Conservation (phyloP, 1,140 invertebrate species). For the Halesus radiatus region DNA sequence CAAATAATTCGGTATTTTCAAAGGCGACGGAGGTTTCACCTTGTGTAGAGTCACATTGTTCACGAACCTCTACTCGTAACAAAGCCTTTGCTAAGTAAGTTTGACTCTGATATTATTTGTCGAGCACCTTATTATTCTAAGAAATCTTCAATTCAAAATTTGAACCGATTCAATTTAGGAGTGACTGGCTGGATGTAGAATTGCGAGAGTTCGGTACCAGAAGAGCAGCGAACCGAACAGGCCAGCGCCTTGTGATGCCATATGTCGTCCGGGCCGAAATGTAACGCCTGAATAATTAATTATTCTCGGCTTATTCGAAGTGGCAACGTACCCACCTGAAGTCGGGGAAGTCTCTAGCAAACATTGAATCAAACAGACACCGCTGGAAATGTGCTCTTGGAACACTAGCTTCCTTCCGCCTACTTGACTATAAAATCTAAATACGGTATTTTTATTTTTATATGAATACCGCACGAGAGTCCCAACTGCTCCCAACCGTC, state of each 20-base stretch:
- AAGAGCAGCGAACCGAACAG: conserved; percentile 14
- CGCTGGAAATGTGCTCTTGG: neutral
- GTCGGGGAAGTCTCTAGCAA: neutral
- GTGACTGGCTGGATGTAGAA: neutral
- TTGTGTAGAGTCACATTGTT: too few species aligned
- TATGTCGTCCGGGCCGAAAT: conserved; percentile 17
- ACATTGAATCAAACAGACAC: neutral
- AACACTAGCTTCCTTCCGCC: neutral
- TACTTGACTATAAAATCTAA: too few species aligned
- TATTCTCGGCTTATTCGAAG: conserved; percentile 1
- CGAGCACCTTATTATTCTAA: neutral
- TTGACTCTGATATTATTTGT: neutral
- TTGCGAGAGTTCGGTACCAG: neutral
- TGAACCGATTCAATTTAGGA: neutral
- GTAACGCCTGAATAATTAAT: conserved; percentile 21
- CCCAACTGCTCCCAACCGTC: too few species aligned
- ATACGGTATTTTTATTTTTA: too few species aligned
- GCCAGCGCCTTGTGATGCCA: conserved; percentile 17
- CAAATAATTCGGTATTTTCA: too few species aligned
- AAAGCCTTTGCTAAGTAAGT: neutral
- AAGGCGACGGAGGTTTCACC: too few species aligned
- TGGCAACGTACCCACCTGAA: neutral
- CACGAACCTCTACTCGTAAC: too few species aligned
- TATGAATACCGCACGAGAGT: too few species aligned
- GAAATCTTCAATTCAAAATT: neutral